Percentiles rank a stretch among this genome's conserved stretches.
These are phyloP conservation scores for Bos indicus DNA, from an alignment of 2,113 vertebrate genomes.

Conservation along the genomic window DNA sequence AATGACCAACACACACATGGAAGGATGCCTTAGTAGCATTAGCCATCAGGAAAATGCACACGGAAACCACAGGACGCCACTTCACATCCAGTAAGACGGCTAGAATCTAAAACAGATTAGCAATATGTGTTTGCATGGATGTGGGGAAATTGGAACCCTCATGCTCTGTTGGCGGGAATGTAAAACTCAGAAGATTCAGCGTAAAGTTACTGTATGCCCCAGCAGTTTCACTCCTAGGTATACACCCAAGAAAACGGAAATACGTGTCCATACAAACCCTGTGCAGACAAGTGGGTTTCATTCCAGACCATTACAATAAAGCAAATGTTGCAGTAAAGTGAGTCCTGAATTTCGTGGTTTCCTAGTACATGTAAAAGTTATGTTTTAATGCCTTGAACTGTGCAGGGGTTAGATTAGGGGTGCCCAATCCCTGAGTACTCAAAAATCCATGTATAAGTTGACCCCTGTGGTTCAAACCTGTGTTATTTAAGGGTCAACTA, in stretches of 20 bases:
- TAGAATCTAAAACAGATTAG: not conserved
- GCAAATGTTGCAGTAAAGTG: not conserved
- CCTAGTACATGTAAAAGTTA: not conserved
- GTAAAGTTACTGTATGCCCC: not conserved
- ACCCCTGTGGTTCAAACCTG: not conserved
- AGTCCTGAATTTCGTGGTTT: not conserved
- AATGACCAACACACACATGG: not conserved
- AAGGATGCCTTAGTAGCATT: not conserved
- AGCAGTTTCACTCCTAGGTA: not conserved
- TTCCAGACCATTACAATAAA: not conserved
- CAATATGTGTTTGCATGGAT: not conserved
- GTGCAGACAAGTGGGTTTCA: not conserved
- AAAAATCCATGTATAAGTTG: not conserved
- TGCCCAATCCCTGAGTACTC: not conserved
- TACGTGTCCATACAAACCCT: not conserved
- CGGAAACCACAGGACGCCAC: not conserved
- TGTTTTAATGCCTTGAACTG: not conserved
- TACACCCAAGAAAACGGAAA: not conserved
- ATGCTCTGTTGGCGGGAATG: not conserved
- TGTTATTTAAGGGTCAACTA: not conserved
- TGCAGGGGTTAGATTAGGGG: not conserved
- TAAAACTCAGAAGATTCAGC: not conserved
- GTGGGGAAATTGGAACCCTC: not conserved
- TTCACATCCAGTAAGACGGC: not conserved
- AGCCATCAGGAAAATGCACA: not conserved